Percentiles rank a stretch among this genome's conserved stretches.
Conservation (phyloP, 2,888 invertebrate species). For the Enoplolaimus lenunculus region DNA sequence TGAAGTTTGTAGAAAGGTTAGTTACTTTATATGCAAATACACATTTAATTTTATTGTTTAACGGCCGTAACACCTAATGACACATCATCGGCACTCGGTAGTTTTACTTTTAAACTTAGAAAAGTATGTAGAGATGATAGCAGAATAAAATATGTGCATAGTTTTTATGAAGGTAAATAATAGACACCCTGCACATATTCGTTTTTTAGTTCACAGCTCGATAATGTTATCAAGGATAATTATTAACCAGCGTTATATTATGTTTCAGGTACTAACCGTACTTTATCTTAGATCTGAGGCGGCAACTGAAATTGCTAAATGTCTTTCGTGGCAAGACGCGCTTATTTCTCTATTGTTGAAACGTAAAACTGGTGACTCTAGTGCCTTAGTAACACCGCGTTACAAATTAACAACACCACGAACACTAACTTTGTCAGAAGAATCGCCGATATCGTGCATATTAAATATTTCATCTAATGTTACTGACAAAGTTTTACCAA, state of each 20-base stretch:
- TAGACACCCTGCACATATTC: no score
- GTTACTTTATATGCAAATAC: no score
- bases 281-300: slow-evolving; percentile 18
- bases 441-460: not conserved
- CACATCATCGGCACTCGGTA: no score
- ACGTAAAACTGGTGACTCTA: not conserved
- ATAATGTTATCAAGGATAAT: no score
- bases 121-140: no score
- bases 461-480: not conserved
- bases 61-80: no score
- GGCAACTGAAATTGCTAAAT: slow-evolving; percentile 11
- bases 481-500: not conserved
- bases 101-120: no score
- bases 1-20: slow-evolving; percentile 15
- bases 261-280: slow-evolving; percentile 12
- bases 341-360: not conserved
- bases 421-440: not conserved
- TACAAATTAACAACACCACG: not conserved
- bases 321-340: slow-evolving; percentile 12
- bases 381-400: not conserved
- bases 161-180: no score
- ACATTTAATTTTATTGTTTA: no score
- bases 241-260: no score
- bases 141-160: no score
- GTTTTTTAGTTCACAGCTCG: no score